Evolutionary conservation across 2,888 invertebrate species (phyloP), one percentile per base, ranked within the genome.

Genomic region (Aleiodes alternator): DNA sequence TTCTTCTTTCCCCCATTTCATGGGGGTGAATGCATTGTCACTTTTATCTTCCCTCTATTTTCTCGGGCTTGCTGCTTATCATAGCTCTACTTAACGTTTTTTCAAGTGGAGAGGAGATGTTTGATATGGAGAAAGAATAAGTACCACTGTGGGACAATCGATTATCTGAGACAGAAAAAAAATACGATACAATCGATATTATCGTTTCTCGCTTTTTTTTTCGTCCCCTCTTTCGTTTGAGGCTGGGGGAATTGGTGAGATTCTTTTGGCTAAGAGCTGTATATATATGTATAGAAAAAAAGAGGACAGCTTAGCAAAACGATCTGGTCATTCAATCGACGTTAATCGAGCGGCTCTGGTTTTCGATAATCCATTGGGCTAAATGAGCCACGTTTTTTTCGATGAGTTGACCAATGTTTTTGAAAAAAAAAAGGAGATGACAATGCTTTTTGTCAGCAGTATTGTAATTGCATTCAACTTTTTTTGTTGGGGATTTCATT

Each of bases 301-400:
- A 57, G 43, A 3, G 9, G 43, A 9, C 9, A 48, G 43, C 70
- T 57, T 59, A 59, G 11, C 48, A 12, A 12, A 31, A 70, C 57
- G 48, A 59, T 57, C 43, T 70, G 48, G 72, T 73, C 66, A 73
- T 55, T 66, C 55, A 50, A 71, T 71, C 31, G 71, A 51, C 31
- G 7, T 31, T 59, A 59, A 71, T 71, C 71, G 50, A 68, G 31
- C 68, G 11, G 51, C 34, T 51, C 48, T 34, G 57, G 71, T 57
- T 57, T 50, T 71, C 59, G 59, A 71, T 71, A 71, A 71, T 48
- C 71, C 57, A 38, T 29, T 23, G 48, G 43, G 50, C 29, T 71
- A 59, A 50, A 23, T 23, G 57, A 59, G 57, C 48, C 50, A 50
- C 38, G 43, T 0, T 69, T 69, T 23, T 69, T 56, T 43, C 14